Evolutionary conservation across 2,113 vertebrate genomes (phyloP).

Genomic region (Ciconia boyciana): DNA sequence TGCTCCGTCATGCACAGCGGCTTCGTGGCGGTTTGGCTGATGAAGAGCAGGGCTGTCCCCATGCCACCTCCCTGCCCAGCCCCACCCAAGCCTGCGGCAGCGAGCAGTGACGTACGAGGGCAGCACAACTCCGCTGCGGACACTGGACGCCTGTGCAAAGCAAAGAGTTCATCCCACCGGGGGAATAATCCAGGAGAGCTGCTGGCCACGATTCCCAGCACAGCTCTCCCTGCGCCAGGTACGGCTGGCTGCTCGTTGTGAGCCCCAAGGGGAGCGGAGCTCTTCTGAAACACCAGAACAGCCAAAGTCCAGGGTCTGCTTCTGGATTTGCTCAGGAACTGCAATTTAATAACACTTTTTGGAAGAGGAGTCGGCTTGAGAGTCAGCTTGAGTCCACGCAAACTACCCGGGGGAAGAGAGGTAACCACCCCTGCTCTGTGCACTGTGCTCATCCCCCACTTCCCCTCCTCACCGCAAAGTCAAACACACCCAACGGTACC

Average conservation of each 20-base stretch:
- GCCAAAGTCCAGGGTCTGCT: neutral
- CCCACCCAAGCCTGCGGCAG: neutral
- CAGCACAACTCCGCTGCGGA: neutral
- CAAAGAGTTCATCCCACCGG: neutral
- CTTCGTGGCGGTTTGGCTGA: neutral
- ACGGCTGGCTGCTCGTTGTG: neutral
- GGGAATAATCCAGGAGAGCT: neutral
- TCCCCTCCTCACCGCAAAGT: neutral
- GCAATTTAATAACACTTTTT: neutral
- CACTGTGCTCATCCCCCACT: neutral
- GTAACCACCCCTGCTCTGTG: neutral
- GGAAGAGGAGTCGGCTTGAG: neutral
- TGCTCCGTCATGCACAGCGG: neutral
- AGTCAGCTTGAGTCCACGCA: neutral
- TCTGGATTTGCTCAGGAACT: neutral
- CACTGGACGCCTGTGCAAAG: neutral
- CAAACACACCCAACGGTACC: neutral
- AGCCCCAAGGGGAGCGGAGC: neutral
- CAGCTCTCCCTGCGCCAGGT: neutral
- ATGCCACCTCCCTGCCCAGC: neutral
- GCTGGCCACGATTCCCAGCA: neutral
- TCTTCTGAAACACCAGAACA: neutral
- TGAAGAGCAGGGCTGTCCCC: neutral
- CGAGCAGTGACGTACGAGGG: fast-evolving
- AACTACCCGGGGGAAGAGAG: neutral